phyloP scores from a whole-genome alignment of 2,797 vertebrate species.

The Pangasius mekongensis region DNA sequence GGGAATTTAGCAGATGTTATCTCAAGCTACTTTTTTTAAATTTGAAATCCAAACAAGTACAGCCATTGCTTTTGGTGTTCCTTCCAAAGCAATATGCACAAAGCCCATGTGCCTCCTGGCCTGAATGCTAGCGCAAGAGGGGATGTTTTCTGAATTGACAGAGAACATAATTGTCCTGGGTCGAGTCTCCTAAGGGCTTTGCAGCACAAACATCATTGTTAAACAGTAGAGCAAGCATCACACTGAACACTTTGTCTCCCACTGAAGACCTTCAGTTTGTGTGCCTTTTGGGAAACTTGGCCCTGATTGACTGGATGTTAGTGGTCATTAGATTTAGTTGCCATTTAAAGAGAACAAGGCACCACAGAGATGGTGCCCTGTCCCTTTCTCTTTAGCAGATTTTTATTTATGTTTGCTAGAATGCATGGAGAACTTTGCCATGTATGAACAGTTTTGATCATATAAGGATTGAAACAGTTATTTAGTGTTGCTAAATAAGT shows the following conservation, averaged over 20 bases:
- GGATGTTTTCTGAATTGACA: background rate
- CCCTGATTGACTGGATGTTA: background rate
- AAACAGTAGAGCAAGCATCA: background rate
- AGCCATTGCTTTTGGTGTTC: background rate
- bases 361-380: background rate
- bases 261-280: background rate
- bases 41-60: too few relatives aligned
- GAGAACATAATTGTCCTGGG: background rate
- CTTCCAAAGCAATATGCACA: background rate
- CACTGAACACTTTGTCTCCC: background rate
- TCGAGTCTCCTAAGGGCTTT: background rate
- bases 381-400: background rate
- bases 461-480: background rate
- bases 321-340: background rate
- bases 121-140: background rate
- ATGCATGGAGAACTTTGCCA: background rate
- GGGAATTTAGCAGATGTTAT: background rate
- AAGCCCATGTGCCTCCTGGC: background rate
- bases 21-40: background rate
- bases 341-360: background rate
- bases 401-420: background rate
- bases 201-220: background rate
- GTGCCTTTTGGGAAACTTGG: background rate
- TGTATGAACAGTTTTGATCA: background rate
- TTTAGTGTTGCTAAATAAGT: background rate